These are phyloP conservation scores for Chitala chitala DNA, from an alignment of 2,113 vertebrate species.

Conservation along the genomic window DNA sequence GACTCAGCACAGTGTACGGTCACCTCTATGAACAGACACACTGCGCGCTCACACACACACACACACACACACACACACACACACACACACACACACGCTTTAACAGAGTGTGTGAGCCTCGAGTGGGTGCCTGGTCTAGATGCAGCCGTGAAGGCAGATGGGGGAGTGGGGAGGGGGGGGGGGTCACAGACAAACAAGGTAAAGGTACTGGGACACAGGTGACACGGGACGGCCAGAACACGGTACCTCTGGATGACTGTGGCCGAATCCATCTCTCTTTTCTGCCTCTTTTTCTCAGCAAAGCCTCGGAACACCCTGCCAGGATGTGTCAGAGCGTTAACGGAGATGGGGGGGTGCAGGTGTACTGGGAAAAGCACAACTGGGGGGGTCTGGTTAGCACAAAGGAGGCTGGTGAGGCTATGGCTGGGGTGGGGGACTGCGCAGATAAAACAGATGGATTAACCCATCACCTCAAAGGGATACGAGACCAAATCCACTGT, in stretches of 20 bases:
- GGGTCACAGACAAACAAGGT: not conserved
- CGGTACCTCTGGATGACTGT: slow-evolving; percentile 84
- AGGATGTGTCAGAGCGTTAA: slow-evolving; percentile 63
- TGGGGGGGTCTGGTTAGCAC: no score
- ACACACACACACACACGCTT: no score
- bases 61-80: no score
- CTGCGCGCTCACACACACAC: no score
- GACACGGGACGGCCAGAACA: slow-evolving; percentile 22
- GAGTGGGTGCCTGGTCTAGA: not conserved
- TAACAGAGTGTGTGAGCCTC: not conserved
- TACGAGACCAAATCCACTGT: not conserved
- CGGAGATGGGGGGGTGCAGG: slow-evolving; percentile 25
- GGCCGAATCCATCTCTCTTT: slow-evolving; percentile 76
- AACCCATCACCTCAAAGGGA: not conserved
- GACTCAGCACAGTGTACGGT: no score
- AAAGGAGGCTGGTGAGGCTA: no score
- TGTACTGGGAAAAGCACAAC: not conserved
- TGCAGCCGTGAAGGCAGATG: not conserved
- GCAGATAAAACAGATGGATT: not conserved
- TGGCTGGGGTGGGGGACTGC: no score
- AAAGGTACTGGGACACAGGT: not conserved
- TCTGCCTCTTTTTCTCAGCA: slow-evolving; percentile 83
- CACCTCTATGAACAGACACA: no score
- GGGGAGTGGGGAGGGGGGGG: not conserved
- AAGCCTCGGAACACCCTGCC: slow-evolving; percentile 86